Percentiles rank a stretch among this genome's conserved stretches.
Evolutionary conservation across 1,140 invertebrate genomes (phyloP).

Genomic region (Megalopta genalis): DNA sequence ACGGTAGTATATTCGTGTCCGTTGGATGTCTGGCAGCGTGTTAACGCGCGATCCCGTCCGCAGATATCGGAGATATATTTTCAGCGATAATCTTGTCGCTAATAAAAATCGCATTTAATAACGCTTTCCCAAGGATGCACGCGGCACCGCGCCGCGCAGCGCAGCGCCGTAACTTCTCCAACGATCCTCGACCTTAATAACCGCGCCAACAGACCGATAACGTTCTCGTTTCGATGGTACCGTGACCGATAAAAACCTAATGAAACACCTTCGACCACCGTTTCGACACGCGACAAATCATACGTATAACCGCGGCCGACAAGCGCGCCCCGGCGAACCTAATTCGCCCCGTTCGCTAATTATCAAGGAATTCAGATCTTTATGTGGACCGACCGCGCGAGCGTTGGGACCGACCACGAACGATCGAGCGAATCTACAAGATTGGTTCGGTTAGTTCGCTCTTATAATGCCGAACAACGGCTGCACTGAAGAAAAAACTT

Average conservation of each 20-base stretch:
- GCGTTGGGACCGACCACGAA: too few species aligned
- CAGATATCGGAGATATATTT: conserved; percentile 37
- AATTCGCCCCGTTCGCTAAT: too few species aligned
- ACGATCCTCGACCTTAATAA: conserved; percentile 19
- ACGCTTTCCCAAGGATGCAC: conserved; percentile 18
- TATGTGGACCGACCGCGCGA: too few species aligned
- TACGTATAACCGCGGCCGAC: too few species aligned
- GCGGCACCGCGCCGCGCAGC: background rate
- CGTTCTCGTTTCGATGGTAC: background rate
- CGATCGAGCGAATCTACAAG: too few species aligned
- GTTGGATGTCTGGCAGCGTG: conserved; percentile 18
- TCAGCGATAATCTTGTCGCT: conserved; percentile 37
- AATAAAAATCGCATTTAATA: conserved; percentile 41
- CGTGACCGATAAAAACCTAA: conserved; percentile 7
- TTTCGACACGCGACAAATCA: too few species aligned
- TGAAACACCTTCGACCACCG: too few species aligned
- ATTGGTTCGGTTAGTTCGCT: too few species aligned
- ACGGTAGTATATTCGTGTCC: conserved; percentile 27
- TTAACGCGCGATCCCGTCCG: conserved; percentile 30
- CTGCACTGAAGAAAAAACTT: too few species aligned
- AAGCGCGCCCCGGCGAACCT: too few species aligned
- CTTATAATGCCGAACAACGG: too few species aligned
- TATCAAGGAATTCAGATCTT: too few species aligned
- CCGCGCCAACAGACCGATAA: background rate
- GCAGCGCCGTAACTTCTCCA: background rate